phyloP scores from a whole-genome alignment of 2,113 vertebrate genomes.

The Scatophagus argus region DNA sequence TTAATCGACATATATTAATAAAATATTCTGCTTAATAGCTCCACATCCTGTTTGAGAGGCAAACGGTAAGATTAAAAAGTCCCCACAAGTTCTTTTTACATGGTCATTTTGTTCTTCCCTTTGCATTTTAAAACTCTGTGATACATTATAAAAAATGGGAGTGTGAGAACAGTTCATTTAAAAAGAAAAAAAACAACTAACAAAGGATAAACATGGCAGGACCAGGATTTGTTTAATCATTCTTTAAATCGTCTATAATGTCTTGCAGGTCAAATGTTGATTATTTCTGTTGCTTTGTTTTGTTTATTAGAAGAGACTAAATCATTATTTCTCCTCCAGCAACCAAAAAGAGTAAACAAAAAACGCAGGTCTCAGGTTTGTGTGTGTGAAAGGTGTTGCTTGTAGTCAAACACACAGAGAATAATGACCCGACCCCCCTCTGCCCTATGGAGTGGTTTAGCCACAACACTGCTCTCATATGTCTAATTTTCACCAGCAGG shows the following conservation, averaged over 20 bases:
- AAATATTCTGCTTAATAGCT: background rate
- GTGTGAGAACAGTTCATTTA: background rate
- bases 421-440: too few species aligned
- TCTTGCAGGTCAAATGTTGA: constrained; percentile 19
- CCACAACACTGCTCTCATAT: background rate
- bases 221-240: constrained; percentile 19
- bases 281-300: background rate
- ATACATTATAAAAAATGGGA: constrained; percentile 5
- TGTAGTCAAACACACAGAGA: background rate
- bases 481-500: background rate
- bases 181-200: background rate
- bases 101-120: background rate
- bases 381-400: background rate
- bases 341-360: background rate
- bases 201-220: constrained; percentile 1
- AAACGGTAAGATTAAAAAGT: background rate
- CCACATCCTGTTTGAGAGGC: background rate
- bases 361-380: background rate
- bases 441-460: background rate
- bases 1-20: background rate
- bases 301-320: too few species aligned
- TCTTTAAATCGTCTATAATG: constrained; percentile 26
- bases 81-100: background rate
- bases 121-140: constrained; percentile 11
- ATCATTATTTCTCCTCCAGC: background rate